These are phyloP conservation scores for Trachythela sp. DNA, from an alignment of 64 coral and sea anemone species.

Conservation along the genomic window DNA sequence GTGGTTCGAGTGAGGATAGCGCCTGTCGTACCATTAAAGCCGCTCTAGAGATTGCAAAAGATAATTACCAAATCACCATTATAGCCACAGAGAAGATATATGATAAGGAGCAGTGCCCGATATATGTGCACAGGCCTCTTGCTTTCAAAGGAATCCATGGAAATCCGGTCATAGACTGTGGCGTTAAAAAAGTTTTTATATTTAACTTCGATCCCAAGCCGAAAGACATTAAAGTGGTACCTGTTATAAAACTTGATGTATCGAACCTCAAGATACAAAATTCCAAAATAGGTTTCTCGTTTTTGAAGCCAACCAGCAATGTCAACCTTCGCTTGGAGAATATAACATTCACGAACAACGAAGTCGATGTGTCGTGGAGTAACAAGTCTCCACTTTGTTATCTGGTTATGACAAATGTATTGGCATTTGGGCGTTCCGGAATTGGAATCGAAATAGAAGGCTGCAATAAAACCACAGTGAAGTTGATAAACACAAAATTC, in stretches of 20 bases:
- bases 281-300: not conserved
- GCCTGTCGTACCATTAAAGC: not conserved
- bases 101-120: not conserved
- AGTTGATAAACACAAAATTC: not conserved
- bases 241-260: not conserved
- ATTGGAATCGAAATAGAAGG: not conserved
- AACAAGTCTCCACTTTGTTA: not conserved
- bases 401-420: not conserved
- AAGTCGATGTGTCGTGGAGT: not conserved
- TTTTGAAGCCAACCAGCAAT: not conserved
- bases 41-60: not conserved
- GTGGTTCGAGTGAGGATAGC: not conserved
- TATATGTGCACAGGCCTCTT: not conserved
- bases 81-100: not conserved
- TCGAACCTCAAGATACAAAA: not conserved
- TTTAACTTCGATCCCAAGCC: not conserved
- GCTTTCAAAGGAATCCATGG: not conserved
- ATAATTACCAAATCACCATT: not conserved
- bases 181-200: not conserved
- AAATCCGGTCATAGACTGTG: not conserved
- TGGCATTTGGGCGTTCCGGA: not conserved
- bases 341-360: not conserved
- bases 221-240: not conserved
- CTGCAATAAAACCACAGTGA: not conserved
- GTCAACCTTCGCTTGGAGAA: not conserved